A percentile compares a stretch with the other conserved stretches of the same genome.
Conservation (phyloP, 2,888 invertebrate genomes). For the Chorisops tibialis region DNA sequence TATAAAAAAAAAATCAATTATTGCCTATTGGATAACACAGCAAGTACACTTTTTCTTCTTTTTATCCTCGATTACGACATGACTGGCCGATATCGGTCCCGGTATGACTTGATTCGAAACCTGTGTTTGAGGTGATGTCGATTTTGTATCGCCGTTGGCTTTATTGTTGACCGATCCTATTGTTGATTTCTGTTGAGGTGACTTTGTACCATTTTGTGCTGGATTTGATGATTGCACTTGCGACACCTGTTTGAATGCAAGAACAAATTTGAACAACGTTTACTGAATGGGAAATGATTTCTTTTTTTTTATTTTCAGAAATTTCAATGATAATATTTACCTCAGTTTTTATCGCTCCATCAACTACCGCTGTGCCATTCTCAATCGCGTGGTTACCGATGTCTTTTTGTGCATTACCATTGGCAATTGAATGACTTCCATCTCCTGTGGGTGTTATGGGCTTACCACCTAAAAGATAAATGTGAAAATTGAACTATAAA, state of each 20-base stretch:
- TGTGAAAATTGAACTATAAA: no score
- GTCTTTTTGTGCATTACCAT: conserved; percentile 40
- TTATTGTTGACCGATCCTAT: conserved; percentile 37
- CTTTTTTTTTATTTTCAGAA: no score
- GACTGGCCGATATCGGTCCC: conserved; percentile 80
- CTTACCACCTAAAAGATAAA: conserved; percentile 46
- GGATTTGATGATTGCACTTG: conserved; percentile 46
- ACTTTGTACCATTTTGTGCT: conserved; percentile 53
- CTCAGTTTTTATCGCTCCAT: conserved; percentile 50
- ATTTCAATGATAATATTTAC: no score
- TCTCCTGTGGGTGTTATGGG: conserved; percentile 53
- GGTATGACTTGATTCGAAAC: conserved; percentile 61
- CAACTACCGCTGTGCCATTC: conserved; percentile 49
- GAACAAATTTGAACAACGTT: conserved; percentile 7
- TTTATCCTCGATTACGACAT: conserved; percentile 76
- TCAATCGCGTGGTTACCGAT: conserved; percentile 42
- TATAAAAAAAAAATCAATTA: conserved; percentile 29
- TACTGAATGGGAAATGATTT: conserved; percentile 1
- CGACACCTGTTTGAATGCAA: conserved; percentile 42
- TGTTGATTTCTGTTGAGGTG: conserved; percentile 43
- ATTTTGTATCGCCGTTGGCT: conserved; percentile 45
- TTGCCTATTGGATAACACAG: conserved; percentile 81
- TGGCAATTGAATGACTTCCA: conserved; percentile 38
- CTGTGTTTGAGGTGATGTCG: conserved; percentile 50
- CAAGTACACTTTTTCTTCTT: conserved; percentile 95